Base-by-base conservation (phyloP, 2,888 invertebrate species). In the Drosophila neoperkinsi region DNA sequence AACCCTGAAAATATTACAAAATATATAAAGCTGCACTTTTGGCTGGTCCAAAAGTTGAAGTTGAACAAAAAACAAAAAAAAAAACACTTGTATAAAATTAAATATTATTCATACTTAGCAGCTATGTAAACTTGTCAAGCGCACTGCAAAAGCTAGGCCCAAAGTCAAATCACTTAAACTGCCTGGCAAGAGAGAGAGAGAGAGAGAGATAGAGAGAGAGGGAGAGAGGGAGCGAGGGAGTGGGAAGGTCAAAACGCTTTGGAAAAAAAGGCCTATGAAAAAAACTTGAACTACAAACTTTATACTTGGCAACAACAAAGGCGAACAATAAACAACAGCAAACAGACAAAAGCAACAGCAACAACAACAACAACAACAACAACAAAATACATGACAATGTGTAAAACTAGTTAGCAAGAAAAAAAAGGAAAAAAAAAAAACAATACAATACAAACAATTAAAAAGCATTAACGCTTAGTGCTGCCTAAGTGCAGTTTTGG, bases 391-490 rank as follows among this genome's bases (percentile, higher is more conserved):
- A 76, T 68, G 76, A 77, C 73, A 81, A 73, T 65, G 75, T 81
- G 79, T 77, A 82, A 88, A 82, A 81, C 88, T 88, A 88, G 85
- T 85, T 85, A 82, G 83, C 67, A 57, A 70, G 71, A 59, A 80
- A 78, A 78, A 68, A 25, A 41, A 41, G 5, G 68, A 69, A 64
- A 11, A 65, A 64, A 65, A 64, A 16, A 64, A 63, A 21, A 46
- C 46, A 46, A 46, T 25, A 46, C 46, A 25, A 56, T 28, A 43
- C 51, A 59, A 76, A 88, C 60, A 84, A 84, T 80, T 84, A 66
- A 88, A 81, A 87, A 90, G 89, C 87, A 90, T 90, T 89, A 87
- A 88, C 87, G 87, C 89, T 87, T 87, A 86, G 71, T 33, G 84
- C 86, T 88, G 87, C 87, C 87, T 82, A 88, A 81, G 90, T 77